Conservation (phyloP, 2,797 vertebrate species). For the Xiphophorus birchmanni region DNA sequence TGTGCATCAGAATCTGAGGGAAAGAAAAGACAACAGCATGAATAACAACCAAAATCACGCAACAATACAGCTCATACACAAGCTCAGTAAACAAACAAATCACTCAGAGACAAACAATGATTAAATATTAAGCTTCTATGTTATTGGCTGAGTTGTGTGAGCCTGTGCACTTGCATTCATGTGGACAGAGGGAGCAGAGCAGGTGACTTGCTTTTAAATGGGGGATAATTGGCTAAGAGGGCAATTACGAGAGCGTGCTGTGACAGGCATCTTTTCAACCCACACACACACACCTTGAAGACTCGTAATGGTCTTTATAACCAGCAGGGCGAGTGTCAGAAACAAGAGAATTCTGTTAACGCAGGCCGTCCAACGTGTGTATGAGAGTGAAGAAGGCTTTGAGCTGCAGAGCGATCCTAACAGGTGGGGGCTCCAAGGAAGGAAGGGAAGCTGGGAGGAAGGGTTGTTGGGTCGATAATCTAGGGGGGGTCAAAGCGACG, state of each 20-base stretch:
- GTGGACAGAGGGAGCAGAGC: conserved; percentile 86
- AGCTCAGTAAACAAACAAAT: conserved; percentile 58
- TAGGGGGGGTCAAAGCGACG: conserved; percentile 74
- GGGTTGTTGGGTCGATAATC: conserved; percentile 83
- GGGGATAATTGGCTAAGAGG: conserved; percentile 99
- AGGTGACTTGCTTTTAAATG: conserved; percentile 95
- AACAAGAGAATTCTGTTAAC: conserved; percentile 69
- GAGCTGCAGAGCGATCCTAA: conserved; percentile 86
- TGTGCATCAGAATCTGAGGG: conserved; percentile 96
- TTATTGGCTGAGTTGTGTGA: conserved; percentile 42
- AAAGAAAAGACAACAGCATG: conserved; percentile 35
- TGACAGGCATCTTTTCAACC: conserved; percentile 94
- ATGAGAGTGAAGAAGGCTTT: conserved; percentile 35
- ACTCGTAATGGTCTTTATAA: conserved; percentile 97
- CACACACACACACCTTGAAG: conserved; percentile 88
- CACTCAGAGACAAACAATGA: conserved; percentile 86
- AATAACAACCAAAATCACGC: conserved; percentile 22
- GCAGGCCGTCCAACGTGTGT: conserved; percentile 46
- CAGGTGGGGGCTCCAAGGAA: conserved; percentile 84
- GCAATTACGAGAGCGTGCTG: conserved; percentile 94
- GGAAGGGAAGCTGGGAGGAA: conserved; percentile 15
- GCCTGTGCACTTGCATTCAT: conserved; percentile 24
- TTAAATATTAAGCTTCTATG: conserved; percentile 82
- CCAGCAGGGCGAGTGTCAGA: conserved; percentile 81
- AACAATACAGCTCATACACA: conserved; percentile 8